Evolutionary conservation across 1,140 invertebrate genomes (phyloP), one percentile per base, ranked within the genome.

Genomic region (Telenomus remus): DNA sequence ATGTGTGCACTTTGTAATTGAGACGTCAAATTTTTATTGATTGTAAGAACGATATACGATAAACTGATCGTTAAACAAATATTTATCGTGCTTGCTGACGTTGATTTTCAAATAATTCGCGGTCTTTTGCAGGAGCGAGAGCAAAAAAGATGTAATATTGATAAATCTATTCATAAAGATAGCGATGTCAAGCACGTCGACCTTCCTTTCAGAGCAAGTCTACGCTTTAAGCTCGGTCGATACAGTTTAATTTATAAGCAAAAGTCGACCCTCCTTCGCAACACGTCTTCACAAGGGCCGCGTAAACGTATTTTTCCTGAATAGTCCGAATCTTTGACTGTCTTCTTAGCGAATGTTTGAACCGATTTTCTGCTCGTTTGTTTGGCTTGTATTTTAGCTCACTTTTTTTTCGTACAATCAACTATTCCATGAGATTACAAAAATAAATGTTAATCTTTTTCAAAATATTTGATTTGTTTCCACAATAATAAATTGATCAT

Each of bases 211-310:
- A 78, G 64, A 60, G 63, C 39, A 63, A 68, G 74, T 72, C 68
- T 61, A 72, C 68, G 68, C 68, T 77, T 72, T 77, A 63, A 69
- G 69, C 46, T 48, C 68, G 75, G 69, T 77, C 75, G 68, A 77
- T 77, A 77, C 64, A 73, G 70, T 78, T 78, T 78, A 78, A 78
- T 78, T 78, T 78, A 78, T 73, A 78, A 78, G 76, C 65, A 74
- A 78, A 73, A 74, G 76, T 13, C 69, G 64, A 73, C 69, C 70
- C 70, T 61, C 65, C 61, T 34, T 66, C 46, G 53, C 39, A 14
- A 37, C 34, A 53, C 19, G 66, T 74, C 53, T 74, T 74, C 71
- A 71, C 70, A 56, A 74, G 76, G 65, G 65, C 46, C 50, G 51
- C 57, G 46, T 75, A 78, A 78, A 78, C 71, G 70, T 64, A 75